Conservation (phyloP, 1,140 invertebrate genomes). For the Polyergus mexicanus region DNA sequence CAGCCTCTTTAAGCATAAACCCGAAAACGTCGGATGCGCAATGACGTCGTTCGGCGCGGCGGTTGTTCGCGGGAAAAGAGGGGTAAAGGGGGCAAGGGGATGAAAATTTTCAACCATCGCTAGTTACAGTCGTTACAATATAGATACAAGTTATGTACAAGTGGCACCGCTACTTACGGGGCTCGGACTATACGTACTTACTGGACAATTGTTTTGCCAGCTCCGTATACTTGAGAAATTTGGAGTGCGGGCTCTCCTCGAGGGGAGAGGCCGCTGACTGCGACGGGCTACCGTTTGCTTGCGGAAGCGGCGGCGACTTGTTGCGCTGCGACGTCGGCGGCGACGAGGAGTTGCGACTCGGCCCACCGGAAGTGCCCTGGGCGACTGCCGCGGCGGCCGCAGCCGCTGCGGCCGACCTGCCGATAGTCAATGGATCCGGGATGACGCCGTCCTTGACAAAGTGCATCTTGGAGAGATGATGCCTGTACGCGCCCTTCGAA, state of each 20-base stretch:
- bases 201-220: slow-evolving; percentile 98
- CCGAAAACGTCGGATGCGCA: slow-evolving; percentile 48
- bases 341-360: slow-evolving; percentile 78
- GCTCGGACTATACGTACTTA: slow-evolving; percentile 94
- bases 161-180: slow-evolving; percentile 86
- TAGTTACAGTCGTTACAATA: slow-evolving; percentile 83
- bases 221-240: slow-evolving; percentile 98
- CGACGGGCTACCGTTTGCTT: slow-evolving; percentile 86
- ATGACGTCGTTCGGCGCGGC: slow-evolving; percentile 58
- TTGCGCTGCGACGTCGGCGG: slow-evolving; percentile 84
- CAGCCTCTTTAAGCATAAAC: slow-evolving; percentile 64
- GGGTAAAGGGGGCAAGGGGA: background rate
- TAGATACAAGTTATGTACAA: slow-evolving; percentile 87
- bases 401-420: slow-evolving; percentile 84
- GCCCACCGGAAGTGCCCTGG: slow-evolving; percentile 85
- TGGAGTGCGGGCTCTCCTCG: slow-evolving; percentile 97
- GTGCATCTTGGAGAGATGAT: slow-evolving; percentile 98
- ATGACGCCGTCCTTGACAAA: slow-evolving; percentile 97
- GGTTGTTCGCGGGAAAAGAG: slow-evolving; percentile 45
- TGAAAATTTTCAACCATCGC: slow-evolving; percentile 68
- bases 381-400: slow-evolving; percentile 85
- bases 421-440: slow-evolving; percentile 90
- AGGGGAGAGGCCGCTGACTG: slow-evolving; percentile 87
- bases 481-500: slow-evolving; percentile 98
- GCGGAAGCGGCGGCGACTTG: slow-evolving; percentile 86